phyloP scores from a whole-genome alignment of 2,888 invertebrate species.

The Plagodis dolabraria region DNA sequence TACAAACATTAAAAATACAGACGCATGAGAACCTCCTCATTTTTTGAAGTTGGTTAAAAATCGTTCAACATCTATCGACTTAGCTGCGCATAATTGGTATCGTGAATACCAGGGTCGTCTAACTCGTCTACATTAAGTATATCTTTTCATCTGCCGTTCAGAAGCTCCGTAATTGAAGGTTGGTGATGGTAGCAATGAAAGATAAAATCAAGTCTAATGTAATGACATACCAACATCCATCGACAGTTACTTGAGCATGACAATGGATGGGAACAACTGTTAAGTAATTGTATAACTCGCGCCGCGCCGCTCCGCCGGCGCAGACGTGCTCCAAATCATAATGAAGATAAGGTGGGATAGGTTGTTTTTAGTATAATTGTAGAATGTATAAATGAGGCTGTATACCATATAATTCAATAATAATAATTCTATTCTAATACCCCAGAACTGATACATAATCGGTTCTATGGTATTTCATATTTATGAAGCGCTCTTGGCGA shows the following conservation, averaged over 20 bases:
- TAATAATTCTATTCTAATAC: too few relatives aligned
- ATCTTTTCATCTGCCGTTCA: not conserved
- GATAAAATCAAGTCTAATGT: conserved; percentile 1
- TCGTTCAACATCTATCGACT: too few relatives aligned
- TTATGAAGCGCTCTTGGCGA: too few relatives aligned
- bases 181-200: not conserved
- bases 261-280: conserved; percentile 19
- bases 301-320: not conserved
- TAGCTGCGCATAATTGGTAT: too few relatives aligned
- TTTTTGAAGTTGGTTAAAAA: too few relatives aligned
- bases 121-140: not conserved
- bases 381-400: not conserved
- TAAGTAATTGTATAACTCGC: conserved; percentile 5
- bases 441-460: too few relatives aligned
- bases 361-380: not conserved
- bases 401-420: too few relatives aligned
- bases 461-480: too few relatives aligned
- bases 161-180: not conserved
- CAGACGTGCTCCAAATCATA: conserved; percentile 1
- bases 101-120: too few relatives aligned
- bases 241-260: conserved; percentile 8
- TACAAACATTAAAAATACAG: too few relatives aligned
- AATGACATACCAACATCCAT: not conserved
- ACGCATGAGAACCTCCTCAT: too few relatives aligned
- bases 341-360: not conserved